Evolutionary conservation across 2,888 invertebrate genomes (phyloP), one percentile per base, ranked within the genome.

Genomic region (Micoletzkya japonica): DNA sequence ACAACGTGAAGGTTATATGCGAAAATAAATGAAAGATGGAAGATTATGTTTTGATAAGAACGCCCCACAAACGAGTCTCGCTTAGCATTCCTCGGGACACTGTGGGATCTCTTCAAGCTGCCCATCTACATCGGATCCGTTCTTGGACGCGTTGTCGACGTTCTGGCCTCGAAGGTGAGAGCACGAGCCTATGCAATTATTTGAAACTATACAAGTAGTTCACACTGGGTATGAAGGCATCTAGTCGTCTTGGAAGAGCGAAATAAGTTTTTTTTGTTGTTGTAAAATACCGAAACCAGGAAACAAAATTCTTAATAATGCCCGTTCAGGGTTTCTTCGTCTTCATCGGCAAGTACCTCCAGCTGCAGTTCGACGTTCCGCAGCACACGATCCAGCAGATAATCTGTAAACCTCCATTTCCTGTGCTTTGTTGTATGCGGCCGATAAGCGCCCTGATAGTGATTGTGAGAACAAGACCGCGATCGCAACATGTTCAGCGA

Each of bases 271-370:
- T n/a, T n/a, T n/a, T n/a, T n/a, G n/a, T n/a, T n/a, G n/a, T n/a
- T n/a, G n/a, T n/a, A n/a, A n/a, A n/a, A n/a, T n/a, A n/a, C n/a
- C n/a, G n/a, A n/a, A n/a, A n/a, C n/a, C n/a, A n/a, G n/a, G n/a
- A n/a, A n/a, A n/a, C n/a, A n/a, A n/a, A n/a, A n/a, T n/a, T n/a
- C n/a, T n/a, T n/a, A n/a, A n/a, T n/a, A n/a, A n/a, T n/a, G n/a
- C n/a, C n/a, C n/a, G 4, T 37, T 26, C 68, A 70, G 52, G 82
- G 84, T 39, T 86, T 82, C 72, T 83, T 83, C 72, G 83, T 85
- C n/a, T 85, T 86, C 71, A 76, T 85, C 32, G 82, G 81, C 14
- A 85, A 85, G 67, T 85, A 85, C 70, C 70, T 86, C 54, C 84
- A 85, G 72, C 73, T 82, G 34, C 85, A 85, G 68, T 85, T 84